Evolutionary conservation across 2,888 invertebrate species (phyloP).

Genomic region (Omphaloscelis lunosa): DNA sequence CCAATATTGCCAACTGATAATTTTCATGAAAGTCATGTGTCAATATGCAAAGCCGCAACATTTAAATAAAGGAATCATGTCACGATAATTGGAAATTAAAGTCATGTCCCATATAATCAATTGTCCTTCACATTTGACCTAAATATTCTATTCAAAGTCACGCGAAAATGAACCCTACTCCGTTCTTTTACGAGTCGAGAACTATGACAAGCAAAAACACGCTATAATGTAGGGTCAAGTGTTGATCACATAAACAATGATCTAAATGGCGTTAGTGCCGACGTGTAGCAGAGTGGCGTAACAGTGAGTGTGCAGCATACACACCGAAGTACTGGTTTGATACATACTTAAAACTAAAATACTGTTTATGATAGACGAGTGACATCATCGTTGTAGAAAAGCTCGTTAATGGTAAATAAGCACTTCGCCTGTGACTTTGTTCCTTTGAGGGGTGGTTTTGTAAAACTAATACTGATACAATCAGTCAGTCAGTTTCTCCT

Average conservation of each 20-base stretch:
- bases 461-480: too few species aligned
- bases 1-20: not conserved
- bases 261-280: conserved; percentile 73
- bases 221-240: conserved; percentile 64
- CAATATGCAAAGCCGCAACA: conserved; percentile 39
- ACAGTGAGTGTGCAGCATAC: not conserved
- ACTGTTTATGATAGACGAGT: not conserved
- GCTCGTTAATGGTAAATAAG: not conserved
- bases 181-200: conserved; percentile 27
- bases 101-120: conserved; percentile 60
- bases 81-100: conserved; percentile 64
- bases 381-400: not conserved
- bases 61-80: conserved; percentile 52
- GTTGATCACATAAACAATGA: conserved; percentile 74
- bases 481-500: too few species aligned
- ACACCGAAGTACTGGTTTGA: conserved; percentile 18
- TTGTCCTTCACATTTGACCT: conserved; percentile 65
- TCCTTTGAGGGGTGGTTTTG: too few species aligned
- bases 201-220: conserved; percentile 40
- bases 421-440: too few species aligned
- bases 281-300: conserved; percentile 52
- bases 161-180: conserved; percentile 32
- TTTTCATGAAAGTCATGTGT: not conserved
- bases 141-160: conserved; percentile 48
- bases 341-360: not conserved